Percentiles rank a stretch among this genome's conserved stretches.
These are phyloP conservation scores for Vicugna pacos DNA, from an alignment of 2,113 vertebrate species.

Conservation along the genomic window DNA sequence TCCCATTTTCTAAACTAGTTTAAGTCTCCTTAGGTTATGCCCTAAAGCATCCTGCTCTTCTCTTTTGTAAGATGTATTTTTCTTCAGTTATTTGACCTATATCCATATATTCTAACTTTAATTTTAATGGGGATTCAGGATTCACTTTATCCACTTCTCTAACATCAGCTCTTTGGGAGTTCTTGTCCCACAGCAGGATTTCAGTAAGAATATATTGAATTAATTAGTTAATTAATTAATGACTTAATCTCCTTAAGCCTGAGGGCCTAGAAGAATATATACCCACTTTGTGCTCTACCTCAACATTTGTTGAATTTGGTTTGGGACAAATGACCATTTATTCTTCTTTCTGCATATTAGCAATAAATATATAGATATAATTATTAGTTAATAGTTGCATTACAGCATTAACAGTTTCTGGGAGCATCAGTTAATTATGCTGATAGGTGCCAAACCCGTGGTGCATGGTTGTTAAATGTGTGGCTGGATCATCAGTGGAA, in stretches of 20 bases:
- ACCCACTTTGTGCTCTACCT: neutral
- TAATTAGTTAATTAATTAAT: neutral
- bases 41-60: neutral
- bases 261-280: neutral
- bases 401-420: neutral
- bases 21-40: neutral
- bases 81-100: neutral
- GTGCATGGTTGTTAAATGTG: neutral
- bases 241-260: neutral
- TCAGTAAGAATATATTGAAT: neutral
- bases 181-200: neutral
- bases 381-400: neutral
- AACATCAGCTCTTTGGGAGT: neutral
- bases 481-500: neutral
- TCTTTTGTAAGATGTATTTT: neutral
- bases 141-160: neutral
- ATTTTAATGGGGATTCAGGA: neutral
- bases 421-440: neutral
- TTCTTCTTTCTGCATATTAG: neutral
- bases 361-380: neutral
- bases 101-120: neutral
- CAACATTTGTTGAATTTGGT: neutral
- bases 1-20: neutral
- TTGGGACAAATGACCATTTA: neutral
- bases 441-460: neutral